phyloP scores from a whole-genome alignment of 92 coral and sea anemone species.

The Parazoanthus atlanticus region DNA sequence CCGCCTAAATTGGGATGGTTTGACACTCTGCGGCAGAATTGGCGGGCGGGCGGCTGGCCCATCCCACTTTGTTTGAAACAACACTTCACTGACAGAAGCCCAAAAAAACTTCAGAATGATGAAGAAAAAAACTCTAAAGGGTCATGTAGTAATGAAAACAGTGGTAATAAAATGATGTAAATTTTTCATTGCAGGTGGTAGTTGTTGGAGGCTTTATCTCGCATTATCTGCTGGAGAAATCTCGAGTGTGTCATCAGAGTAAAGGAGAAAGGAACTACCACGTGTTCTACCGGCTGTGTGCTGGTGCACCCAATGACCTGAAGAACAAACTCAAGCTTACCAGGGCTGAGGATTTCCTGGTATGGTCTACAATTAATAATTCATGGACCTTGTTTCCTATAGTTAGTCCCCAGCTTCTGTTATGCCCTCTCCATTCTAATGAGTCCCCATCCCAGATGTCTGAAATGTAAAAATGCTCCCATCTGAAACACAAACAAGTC shows the following conservation, averaged over 20 bases:
- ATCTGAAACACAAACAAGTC: too few relatives aligned
- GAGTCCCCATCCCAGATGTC: background rate
- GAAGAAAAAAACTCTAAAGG: too few relatives aligned
- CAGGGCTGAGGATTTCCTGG: constrained; percentile 90
- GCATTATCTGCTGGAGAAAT: constrained; percentile 95
- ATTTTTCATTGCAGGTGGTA: constrained; percentile 60
- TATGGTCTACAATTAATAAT: constrained; percentile 30
- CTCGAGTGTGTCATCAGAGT: constrained; percentile 96
- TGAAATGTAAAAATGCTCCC: too few relatives aligned
- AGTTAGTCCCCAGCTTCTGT: background rate
- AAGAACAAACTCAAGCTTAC: constrained; percentile 77
- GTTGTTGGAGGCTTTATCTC: constrained; percentile 99
- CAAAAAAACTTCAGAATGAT: too few relatives aligned
- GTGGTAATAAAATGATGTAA: too few relatives aligned
- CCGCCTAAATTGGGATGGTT: too few relatives aligned
- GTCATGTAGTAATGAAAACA: too few relatives aligned
- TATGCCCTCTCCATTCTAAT: too few relatives aligned
- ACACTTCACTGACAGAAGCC: too few relatives aligned
- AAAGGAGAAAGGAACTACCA: constrained; percentile 97
- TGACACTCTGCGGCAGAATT: too few relatives aligned
- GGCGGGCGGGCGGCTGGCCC: too few relatives aligned
- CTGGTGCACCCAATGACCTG: constrained; percentile 92
- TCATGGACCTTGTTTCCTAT: background rate
- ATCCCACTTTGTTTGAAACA: too few relatives aligned
- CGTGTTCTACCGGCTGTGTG: constrained; percentile 94